phyloP scores from a whole-genome alignment of 2,888 invertebrate species.

The Xestoiulus laeticollis region DNA sequence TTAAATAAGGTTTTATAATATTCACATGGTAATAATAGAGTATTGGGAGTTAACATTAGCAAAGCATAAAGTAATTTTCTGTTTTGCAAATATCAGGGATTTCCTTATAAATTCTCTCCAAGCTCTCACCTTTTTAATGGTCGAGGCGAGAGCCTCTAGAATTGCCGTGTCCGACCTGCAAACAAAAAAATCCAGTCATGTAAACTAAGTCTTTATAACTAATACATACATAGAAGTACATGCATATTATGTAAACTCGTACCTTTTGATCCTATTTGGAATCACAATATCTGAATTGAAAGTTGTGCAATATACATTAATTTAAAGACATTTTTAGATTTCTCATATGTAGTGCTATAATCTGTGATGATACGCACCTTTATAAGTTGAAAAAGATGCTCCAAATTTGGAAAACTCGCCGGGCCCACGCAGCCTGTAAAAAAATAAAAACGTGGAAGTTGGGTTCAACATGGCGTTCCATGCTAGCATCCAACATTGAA shows the following conservation, averaged over 20 bases:
- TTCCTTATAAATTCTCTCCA: not conserved
- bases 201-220: not conserved
- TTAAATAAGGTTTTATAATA: no score
- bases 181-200: not conserved
- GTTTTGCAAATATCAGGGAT: not conserved
- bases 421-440: not conserved
- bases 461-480: not conserved
- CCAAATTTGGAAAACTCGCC: not conserved
- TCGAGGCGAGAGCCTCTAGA: slow-evolving; percentile 68
- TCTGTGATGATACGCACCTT: not conserved
- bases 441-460: not conserved
- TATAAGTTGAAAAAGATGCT: not conserved
- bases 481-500: not conserved
- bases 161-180: slow-evolving; percentile 80
- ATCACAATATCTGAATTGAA: slow-evolving; percentile 6
- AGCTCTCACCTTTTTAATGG: slow-evolving; percentile 58
- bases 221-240: not conserved
- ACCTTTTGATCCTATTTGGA: not conserved
- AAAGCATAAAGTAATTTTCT: not conserved
- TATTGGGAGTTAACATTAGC: no score
- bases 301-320: not conserved
- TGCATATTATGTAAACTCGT: not conserved
- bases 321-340: not conserved
- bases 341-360: not conserved
- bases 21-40: no score